Percentiles rank a stretch among this genome's conserved stretches.
Evolutionary conservation across 1,140 invertebrate species (phyloP).

Genomic region (Ips typographus): DNA sequence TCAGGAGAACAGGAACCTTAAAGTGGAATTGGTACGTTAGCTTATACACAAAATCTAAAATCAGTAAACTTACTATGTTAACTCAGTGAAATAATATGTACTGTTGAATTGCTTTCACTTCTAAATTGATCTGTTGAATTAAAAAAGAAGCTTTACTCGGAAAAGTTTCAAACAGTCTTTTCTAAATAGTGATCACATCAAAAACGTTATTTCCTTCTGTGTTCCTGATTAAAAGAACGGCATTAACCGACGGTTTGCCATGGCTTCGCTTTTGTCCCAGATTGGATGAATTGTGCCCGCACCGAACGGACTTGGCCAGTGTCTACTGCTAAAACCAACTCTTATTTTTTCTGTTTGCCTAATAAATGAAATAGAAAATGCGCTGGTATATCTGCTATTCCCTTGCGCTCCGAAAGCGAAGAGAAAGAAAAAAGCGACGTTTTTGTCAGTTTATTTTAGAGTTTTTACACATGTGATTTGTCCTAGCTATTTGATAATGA

Average conservation of each 20-base stretch:
- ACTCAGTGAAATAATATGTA: too few relatives aligned
- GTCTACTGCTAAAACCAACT: too few relatives aligned
- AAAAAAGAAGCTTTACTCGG: too few relatives aligned
- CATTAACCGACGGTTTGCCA: slow-evolving; percentile 4
- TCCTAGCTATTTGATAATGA: too few relatives aligned
- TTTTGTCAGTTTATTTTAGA: too few relatives aligned
- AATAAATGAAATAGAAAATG: background rate
- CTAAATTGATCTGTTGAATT: too few relatives aligned
- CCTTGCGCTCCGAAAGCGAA: too few relatives aligned
- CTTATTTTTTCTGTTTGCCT: background rate
- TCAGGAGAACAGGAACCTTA: slow-evolving; percentile 1
- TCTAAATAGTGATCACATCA: background rate
- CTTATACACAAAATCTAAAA: background rate
- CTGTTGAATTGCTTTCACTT: too few relatives aligned
- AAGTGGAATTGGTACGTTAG: background rate
- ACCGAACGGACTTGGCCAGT: too few relatives aligned
- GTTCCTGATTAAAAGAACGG: slow-evolving; percentile 6
- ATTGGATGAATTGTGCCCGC: background rate
- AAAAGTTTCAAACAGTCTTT: background rate
- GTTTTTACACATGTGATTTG: too few relatives aligned
- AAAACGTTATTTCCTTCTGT: background rate
- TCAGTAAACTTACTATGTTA: too few relatives aligned
- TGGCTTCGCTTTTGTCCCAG: slow-evolving; percentile 1
- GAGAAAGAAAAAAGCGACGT: too few relatives aligned
- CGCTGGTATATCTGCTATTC: background rate